These are phyloP conservation scores for Sinodicranocentrus sp. DNA, from an alignment of 2,888 invertebrate species.

Conservation along the genomic window DNA sequence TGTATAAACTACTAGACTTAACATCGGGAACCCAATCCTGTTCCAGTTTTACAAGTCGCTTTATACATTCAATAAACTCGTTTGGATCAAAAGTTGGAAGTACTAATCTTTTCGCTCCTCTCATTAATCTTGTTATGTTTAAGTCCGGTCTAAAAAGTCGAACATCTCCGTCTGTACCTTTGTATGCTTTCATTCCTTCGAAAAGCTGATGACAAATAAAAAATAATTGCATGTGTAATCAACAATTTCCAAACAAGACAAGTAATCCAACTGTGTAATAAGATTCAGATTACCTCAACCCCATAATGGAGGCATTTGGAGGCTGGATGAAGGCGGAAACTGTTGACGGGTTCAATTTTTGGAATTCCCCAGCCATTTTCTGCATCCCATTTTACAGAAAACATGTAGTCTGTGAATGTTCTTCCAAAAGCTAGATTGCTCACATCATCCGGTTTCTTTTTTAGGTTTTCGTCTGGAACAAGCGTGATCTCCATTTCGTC, in stretches of 20 bases:
- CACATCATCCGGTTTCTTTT: slow-evolving; percentile 88
- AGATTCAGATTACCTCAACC: slow-evolving; percentile 86
- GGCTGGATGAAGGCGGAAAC: slow-evolving; percentile 94
- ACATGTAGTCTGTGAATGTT: slow-evolving; percentile 97
- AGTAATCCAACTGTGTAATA: no score
- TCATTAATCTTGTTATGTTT: slow-evolving; percentile 96
- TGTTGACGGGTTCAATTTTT: slow-evolving; percentile 92
- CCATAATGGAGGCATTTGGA: slow-evolving; percentile 98
- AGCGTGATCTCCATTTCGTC: slow-evolving; percentile 86
- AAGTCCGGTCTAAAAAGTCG: slow-evolving; percentile 96
- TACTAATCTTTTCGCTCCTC: slow-evolving; percentile 89
- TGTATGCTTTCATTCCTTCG: slow-evolving; percentile 98
- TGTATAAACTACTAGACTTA: slow-evolving; percentile 93
- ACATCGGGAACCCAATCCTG: slow-evolving; percentile 98
- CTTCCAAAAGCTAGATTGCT: slow-evolving; percentile 91
- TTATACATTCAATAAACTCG: slow-evolving; percentile 91
- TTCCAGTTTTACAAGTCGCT: slow-evolving; percentile 92
- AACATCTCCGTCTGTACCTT: slow-evolving; percentile 94
- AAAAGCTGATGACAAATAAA: slow-evolving; percentile 85
- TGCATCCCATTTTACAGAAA: slow-evolving; percentile 90
- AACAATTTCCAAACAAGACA: background rate
- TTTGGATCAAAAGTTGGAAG: slow-evolving; percentile 93
- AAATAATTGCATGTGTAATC: background rate
- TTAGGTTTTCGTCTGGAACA: slow-evolving; percentile 87
- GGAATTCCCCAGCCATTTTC: slow-evolving; percentile 95